phyloP scores from a whole-genome alignment of 2,113 vertebrate genomes.

The Phycodurus eques region DNA sequence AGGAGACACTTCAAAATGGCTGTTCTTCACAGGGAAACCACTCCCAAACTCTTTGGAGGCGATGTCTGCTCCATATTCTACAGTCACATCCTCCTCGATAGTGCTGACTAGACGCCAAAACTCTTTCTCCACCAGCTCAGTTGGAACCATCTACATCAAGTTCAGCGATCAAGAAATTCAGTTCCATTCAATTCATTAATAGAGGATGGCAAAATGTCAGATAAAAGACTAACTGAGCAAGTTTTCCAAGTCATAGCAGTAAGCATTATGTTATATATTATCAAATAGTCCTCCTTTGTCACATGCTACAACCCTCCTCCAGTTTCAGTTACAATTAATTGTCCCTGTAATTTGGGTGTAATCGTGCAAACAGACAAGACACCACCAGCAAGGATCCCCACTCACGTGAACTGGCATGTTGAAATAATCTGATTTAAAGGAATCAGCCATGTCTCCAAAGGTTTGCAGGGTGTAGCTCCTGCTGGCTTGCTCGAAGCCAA shows the following conservation, averaged over 20 bases:
- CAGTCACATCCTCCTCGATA: conserved; percentile 96
- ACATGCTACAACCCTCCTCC: not conserved
- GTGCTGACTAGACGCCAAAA: conserved; percentile 97
- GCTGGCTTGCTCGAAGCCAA: conserved; percentile 95
- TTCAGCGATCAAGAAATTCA: not conserved
- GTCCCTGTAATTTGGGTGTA: not conserved
- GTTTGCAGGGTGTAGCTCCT: conserved; percentile 90
- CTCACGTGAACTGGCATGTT: conserved; percentile 99
- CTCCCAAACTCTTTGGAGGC: conserved; percentile 98
- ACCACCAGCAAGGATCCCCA: conserved; percentile 17
- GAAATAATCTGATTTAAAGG: conserved; percentile 98
- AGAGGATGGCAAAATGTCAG: too few species aligned
- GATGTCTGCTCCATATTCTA: conserved; percentile 97
- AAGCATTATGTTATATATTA: not conserved
- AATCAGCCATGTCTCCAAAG: conserved; percentile 97
- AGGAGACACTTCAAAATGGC: conserved; percentile 82
- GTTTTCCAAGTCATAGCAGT: too few species aligned
- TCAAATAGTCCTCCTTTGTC: not conserved
- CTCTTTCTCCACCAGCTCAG: conserved; percentile 96
- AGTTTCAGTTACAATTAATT: not conserved
- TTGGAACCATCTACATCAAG: conserved; percentile 89
- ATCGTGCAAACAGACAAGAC: not conserved
- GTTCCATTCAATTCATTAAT: not conserved
- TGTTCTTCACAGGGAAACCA: conserved; percentile 89
- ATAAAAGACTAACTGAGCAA: too few species aligned